Evolutionary conservation across 2,113 vertebrate genomes (phyloP), one percentile per base, ranked within the genome.

Genomic region (Microtus ochrogaster): DNA sequence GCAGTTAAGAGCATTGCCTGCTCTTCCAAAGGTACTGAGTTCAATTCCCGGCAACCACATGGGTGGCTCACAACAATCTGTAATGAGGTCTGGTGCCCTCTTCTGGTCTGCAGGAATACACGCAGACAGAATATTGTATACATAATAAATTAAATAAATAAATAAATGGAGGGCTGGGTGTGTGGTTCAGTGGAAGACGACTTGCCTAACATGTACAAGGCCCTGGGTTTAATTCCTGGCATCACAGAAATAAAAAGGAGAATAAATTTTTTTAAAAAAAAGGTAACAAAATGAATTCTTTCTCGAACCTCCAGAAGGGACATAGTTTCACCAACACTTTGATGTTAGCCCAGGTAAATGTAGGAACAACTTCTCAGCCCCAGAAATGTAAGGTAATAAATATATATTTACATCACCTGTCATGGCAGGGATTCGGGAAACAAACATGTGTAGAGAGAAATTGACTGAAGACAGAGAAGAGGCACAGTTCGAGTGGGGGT

Each of bases 391-490:
- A 41, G 68, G 55, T 11, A 52, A 44, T 93, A 96, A 68, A 66
- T 26, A 63, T 7, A 49, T 30, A 33, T 68, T 73, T 58, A 82
- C 16, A 55, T 28, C 33, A 14, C 47, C 73, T 68, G 10, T 92
- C 77, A 82, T 10, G 74, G 79, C 30, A 81, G 16, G 63, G 70
- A 91, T 36, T 58, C 55, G 36, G 28, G 78, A 93, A 88, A 95
- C n/a, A 26, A 84, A 94, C 47, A 76, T 74, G 39, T 58, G 13
- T 92, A 85, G 63, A 94, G 79, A 93, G 33, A 89, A 95, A 66
- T 19, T 8, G 33, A 81, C 0, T 74, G 24, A 89, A 89, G 68
- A 49, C 26, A 52, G 28, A 84, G 24, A 85, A 92, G n/a, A 85
- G 81, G 73, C 39, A 93, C 19, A 39, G 68, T 61, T 12, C 79